A percentile compares a stretch with the other conserved stretches of the same genome.
Conservation (phyloP, 2,797 vertebrate species). For the Parauchenoglanis ngamensis region DNA sequence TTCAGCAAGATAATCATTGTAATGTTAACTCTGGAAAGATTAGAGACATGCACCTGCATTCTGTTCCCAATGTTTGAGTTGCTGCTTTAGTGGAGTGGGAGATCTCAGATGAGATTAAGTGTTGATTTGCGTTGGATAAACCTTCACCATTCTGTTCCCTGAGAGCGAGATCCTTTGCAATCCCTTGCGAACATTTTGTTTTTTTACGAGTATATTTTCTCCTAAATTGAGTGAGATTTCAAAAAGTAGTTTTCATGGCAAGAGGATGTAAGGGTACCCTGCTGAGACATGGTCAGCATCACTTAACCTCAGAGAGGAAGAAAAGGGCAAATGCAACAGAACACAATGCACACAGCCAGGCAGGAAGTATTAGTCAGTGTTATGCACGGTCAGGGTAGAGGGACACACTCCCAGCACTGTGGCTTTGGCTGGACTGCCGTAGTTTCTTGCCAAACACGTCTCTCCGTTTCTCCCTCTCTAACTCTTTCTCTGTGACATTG, state of each 20-base stretch:
- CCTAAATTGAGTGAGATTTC: constrained; percentile 12
- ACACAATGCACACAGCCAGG: constrained; percentile 45
- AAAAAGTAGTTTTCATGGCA: constrained; percentile 31
- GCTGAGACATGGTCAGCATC: constrained; percentile 58
- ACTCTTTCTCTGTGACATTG: constrained; percentile 63
- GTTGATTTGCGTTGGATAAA: constrained; percentile 61
- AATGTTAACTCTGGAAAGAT: constrained; percentile 62
- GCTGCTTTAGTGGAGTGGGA: constrained; percentile 71
- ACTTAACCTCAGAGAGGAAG: constrained; percentile 54
- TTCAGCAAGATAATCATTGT: constrained; percentile 67
- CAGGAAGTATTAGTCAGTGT: constrained; percentile 60
- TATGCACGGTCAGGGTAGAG: constrained; percentile 55
- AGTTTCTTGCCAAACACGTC: constrained; percentile 44
- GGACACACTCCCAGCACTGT: constrained; percentile 62
- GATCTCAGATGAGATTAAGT: constrained; percentile 75
- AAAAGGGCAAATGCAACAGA: constrained; percentile 35
- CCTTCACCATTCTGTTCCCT: constrained; percentile 62
- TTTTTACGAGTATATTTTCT: constrained; percentile 2
- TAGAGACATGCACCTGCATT: constrained; percentile 51
- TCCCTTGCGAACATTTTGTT: not conserved
- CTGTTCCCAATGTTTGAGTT: constrained; percentile 56
- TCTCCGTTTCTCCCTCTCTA: constrained; percentile 25
- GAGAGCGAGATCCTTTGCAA: constrained; percentile 61
- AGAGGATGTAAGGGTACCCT: constrained; percentile 46
- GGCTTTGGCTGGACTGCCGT: constrained; percentile 52